A percentile compares a stretch with the other conserved stretches of the same genome.
phyloP scores from a whole-genome alignment of 2,888 invertebrate species.

The Onthophagus sagittarius region DNA sequence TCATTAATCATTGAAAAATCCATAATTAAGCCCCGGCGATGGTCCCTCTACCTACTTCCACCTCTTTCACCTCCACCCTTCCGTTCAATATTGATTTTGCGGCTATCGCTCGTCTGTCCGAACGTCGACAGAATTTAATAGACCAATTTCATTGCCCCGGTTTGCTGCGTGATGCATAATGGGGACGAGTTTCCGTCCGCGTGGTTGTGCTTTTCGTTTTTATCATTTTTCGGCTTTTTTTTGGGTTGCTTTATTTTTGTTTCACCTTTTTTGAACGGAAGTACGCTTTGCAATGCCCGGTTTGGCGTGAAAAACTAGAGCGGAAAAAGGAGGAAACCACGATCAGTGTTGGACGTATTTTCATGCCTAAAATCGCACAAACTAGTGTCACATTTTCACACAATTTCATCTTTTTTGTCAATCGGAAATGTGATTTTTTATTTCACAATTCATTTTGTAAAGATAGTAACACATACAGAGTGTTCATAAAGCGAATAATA shows the following conservation, averaged over 20 bases:
- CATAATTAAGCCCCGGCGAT: background rate
- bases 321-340: background rate
- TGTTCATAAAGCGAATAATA: too few relatives aligned
- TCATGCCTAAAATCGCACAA: too few relatives aligned
- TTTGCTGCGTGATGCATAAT: background rate
- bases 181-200: background rate
- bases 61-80: background rate
- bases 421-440: too few relatives aligned
- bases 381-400: too few relatives aligned
- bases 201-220: background rate
- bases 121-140: background rate
- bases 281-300: background rate
- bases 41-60: background rate
- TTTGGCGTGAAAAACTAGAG: too few relatives aligned
- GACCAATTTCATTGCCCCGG: background rate
- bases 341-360: background rate
- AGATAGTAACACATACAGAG: too few relatives aligned
- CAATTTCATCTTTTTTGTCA: too few relatives aligned
- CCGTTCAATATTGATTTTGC: background rate
- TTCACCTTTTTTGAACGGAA: background rate
- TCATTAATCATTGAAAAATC: background rate
- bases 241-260: too few relatives aligned
- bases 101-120: background rate
- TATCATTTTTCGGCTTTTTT: too few relatives aligned
- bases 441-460: too few relatives aligned